Evolutionary conservation across 2,797 vertebrate species (phyloP).

Genomic region (Phalanger gymnotis): DNA sequence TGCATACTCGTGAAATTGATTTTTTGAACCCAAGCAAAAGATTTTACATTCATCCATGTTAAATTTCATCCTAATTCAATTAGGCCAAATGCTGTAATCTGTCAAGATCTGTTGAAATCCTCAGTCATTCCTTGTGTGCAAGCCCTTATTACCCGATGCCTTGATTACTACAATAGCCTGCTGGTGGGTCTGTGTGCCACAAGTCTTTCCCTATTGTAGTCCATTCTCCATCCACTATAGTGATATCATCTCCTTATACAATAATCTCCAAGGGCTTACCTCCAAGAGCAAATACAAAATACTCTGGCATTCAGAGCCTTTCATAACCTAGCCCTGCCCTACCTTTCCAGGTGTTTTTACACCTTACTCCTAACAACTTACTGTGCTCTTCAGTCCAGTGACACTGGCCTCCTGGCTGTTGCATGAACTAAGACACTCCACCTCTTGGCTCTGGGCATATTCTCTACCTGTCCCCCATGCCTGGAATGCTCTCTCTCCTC

Average conservation of each 20-base stretch:
- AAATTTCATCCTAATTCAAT: neutral
- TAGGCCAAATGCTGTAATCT: neutral
- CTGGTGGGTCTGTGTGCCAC: neutral
- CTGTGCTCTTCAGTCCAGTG: neutral
- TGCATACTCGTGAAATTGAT: neutral
- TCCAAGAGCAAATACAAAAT: neutral
- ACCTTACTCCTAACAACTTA: neutral
- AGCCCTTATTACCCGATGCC: neutral
- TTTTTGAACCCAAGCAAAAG: neutral
- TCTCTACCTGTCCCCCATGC: neutral
- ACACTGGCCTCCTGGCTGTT: neutral
- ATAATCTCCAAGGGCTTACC: neutral
- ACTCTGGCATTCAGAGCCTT: neutral
- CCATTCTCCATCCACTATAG: neutral
- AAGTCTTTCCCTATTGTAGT: neutral
- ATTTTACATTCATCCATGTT: neutral
- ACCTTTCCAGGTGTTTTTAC: neutral
- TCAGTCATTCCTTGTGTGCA: neutral
- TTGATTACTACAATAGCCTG: neutral
- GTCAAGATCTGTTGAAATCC: neutral
- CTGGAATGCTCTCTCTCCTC: neutral
- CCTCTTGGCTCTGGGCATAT: too few relatives aligned
- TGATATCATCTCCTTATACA: neutral
- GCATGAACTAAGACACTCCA: neutral
- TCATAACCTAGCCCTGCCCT: neutral